phyloP scores from a whole-genome alignment of 2,797 vertebrate genomes.

The Falco berigora region DNA sequence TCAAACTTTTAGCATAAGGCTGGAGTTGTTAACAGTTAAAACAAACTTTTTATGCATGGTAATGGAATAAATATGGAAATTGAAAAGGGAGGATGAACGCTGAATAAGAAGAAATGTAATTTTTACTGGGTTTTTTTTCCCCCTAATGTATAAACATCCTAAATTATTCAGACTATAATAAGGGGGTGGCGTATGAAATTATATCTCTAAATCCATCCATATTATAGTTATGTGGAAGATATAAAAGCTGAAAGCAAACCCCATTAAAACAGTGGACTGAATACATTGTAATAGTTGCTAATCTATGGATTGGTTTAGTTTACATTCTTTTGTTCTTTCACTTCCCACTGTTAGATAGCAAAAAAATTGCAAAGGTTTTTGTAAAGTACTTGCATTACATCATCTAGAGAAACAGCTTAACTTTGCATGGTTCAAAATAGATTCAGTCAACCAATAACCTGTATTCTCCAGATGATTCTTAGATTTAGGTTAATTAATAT shows the following conservation, averaged over 20 bases:
- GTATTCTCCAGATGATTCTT: background rate
- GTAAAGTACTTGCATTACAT: background rate
- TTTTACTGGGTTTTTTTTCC: background rate
- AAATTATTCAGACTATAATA: constrained; percentile 13
- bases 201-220: background rate
- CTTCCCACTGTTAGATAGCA: background rate
- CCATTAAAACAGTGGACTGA: background rate
- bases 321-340: background rate
- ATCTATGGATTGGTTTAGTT: background rate
- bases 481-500: background rate
- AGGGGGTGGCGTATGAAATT: background rate
- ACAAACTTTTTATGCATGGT: background rate
- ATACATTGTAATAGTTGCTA: background rate
- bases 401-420: background rate
- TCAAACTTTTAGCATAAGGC: background rate
- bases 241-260: background rate
- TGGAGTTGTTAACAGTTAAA: background rate
- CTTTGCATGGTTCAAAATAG: background rate
- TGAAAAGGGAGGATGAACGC: background rate
- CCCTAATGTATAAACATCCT: background rate
- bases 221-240: background rate
- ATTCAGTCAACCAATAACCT: background rate
- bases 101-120: background rate
- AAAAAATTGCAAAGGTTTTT: background rate
- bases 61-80: background rate